phyloP scores from a whole-genome alignment of 37 sponge, comb jelly and placozoan species.

The Spongilla lacustris region DNA sequence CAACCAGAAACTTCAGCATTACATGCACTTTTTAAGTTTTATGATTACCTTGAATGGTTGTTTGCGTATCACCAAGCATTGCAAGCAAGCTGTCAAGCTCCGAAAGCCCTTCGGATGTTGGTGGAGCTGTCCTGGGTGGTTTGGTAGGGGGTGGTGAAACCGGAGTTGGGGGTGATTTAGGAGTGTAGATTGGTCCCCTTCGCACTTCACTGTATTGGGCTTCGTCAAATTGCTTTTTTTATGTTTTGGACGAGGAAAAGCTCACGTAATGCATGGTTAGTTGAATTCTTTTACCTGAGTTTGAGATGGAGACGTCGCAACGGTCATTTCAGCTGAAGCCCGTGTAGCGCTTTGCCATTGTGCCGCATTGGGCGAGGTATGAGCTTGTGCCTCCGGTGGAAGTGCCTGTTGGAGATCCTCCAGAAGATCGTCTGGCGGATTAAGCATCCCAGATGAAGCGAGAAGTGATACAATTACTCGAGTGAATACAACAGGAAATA shows the following conservation, averaged over 20 bases:
- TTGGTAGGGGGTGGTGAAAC: slow-evolving; percentile 24
- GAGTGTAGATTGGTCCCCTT: slow-evolving; percentile 50
- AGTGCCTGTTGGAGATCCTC: slow-evolving; percentile 58
- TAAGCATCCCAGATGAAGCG: slow-evolving; percentile 33
- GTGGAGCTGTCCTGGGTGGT: neutral
- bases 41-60: neutral
- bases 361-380: neutral
- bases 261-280: neutral
- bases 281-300: neutral
- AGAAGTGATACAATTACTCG: neutral
- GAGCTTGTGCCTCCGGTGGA: slow-evolving; percentile 22
- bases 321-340: neutral
- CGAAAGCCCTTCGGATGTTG: slow-evolving; percentile 27
- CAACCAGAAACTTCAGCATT: too few species aligned
- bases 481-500: neutral
- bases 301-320: neutral
- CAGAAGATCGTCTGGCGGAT: slow-evolving; percentile 78
- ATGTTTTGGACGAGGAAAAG: neutral
- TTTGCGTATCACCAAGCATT: slow-evolving; percentile 57
- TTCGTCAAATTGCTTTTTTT: slow-evolving; percentile 46
- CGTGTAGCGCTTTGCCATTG: neutral
- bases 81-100: slow-evolving; percentile 60
- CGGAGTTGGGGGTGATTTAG: slow-evolving; percentile 7
- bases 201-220: slow-evolving; percentile 57
- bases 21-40: too few species aligned